phyloP scores from a whole-genome alignment of 1,140 invertebrate genomes.

The Psilanteris sp. region DNA sequence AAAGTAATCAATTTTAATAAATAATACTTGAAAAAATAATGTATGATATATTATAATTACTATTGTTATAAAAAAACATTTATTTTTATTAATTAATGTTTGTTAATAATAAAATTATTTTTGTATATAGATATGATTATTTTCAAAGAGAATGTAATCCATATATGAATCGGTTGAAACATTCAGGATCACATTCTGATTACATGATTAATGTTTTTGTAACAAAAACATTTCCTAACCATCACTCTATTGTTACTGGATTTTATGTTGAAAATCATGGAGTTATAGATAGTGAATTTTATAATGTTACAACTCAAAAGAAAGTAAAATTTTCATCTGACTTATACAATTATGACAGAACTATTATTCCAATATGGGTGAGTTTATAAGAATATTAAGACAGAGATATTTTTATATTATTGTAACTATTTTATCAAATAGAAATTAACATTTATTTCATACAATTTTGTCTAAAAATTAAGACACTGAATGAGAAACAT shows the following conservation, averaged over 20 bases:
- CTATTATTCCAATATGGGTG: conserved; percentile 83
- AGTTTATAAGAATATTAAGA: too few species aligned
- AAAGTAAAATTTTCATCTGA: conserved; percentile 77
- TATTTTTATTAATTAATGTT: too few species aligned
- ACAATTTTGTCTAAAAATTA: too few species aligned
- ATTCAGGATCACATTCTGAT: conserved; percentile 81
- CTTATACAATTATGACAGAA: conserved; percentile 79
- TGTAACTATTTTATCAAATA: background rate
- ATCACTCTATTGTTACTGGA: conserved; percentile 89
- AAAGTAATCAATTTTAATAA: too few species aligned
- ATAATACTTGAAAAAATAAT: too few species aligned
- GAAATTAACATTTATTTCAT: too few species aligned
- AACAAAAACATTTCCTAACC: conserved; percentile 90
- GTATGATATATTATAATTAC: too few species aligned
- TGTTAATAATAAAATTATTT: too few species aligned
- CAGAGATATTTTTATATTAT: too few species aligned
- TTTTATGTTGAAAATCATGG: conserved; percentile 88
- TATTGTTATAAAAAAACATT: too few species aligned
- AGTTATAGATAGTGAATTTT: conserved; percentile 85
- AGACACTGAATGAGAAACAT: conserved; percentile 81
- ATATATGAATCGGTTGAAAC: conserved; percentile 80
- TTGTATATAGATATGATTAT: conserved; percentile 85
- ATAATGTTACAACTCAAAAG: conserved; percentile 81
- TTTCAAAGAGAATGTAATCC: conserved; percentile 82
- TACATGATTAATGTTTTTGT: conserved; percentile 86